phyloP scores from a whole-genome alignment of 2,797 vertebrate species.

The Poeciliopsis presidionis region DNA sequence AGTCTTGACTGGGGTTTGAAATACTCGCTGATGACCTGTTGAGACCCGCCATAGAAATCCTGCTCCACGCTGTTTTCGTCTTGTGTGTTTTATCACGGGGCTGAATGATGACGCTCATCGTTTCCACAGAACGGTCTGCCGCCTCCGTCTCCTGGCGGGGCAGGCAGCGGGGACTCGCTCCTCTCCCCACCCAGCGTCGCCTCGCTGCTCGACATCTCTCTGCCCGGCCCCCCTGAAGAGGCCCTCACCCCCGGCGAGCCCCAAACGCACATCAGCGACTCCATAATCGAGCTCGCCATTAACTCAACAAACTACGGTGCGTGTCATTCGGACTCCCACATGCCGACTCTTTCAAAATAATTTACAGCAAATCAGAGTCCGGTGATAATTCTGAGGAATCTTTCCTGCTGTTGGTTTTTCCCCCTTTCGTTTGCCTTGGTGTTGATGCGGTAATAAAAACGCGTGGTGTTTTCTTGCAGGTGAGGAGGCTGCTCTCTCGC shows the following conservation, averaged over 20 bases:
- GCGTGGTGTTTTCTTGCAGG: conserved; percentile 69
- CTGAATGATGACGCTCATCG: neutral
- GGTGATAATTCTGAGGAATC: neutral
- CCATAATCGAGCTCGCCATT: conserved; percentile 98
- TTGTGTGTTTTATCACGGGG: neutral
- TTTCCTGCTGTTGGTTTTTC: neutral
- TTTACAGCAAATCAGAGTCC: neutral
- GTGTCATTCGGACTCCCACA: conserved; percentile 9
- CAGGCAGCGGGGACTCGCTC: conserved; percentile 81
- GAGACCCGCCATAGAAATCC: neutral
- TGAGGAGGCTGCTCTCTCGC: conserved; percentile 91
- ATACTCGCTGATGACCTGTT: neutral
- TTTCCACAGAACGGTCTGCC: conserved; percentile 81
- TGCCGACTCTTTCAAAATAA: neutral
- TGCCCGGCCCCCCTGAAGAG: conserved; percentile 96
- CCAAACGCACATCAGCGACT: conserved; percentile 96
- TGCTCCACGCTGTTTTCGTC: neutral
- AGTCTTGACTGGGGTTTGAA: neutral
- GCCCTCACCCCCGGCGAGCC: conserved; percentile 91
- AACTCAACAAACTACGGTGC: conserved; percentile 94
- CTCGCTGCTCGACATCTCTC: conserved; percentile 94
- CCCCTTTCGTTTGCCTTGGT: neutral
- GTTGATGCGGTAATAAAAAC: too few species aligned
- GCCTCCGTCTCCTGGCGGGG: conserved; percentile 74
- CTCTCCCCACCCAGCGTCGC: conserved; percentile 95